These are phyloP conservation scores for Mactra quadrangularis DNA, from an alignment of 1,140 invertebrate genomes.

Conservation along the genomic window DNA sequence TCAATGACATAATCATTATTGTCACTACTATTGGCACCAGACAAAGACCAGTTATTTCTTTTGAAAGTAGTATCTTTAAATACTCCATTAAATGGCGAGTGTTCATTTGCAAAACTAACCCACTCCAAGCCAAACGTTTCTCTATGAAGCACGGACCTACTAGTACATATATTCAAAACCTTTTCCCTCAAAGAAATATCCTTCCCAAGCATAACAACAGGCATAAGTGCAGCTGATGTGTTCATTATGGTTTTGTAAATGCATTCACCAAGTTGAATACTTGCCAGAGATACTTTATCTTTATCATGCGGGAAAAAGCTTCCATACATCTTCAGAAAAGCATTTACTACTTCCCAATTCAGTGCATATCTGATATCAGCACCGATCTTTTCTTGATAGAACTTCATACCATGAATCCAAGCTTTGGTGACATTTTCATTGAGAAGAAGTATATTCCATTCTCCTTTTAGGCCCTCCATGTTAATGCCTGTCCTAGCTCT, in stretches of 20 bases:
- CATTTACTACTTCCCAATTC: not conserved
- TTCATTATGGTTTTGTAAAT: conserved; percentile 27
- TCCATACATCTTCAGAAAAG: conserved; percentile 43
- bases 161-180: not conserved
- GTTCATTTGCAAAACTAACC: not conserved
- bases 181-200: not conserved
- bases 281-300: conserved; percentile 24
- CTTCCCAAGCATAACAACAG: not conserved
- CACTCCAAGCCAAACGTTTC: not conserved
- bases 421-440: conserved; percentile 66
- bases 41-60: not conserved
- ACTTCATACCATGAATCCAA: conserved; percentile 57
- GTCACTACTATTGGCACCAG: not conserved
- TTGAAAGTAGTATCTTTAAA: not conserved
- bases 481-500: conserved; percentile 71
- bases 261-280: conserved; percentile 33
- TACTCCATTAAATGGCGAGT: not conserved
- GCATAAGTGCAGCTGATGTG: not conserved
- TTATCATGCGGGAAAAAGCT: conserved; percentile 53
- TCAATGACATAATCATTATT: not conserved
- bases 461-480: conserved; percentile 58
- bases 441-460: conserved; percentile 73
- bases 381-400: conserved; percentile 35
- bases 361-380: not conserved
- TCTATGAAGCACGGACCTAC: not conserved